These are phyloP conservation scores for Penaeus indicus DNA, from an alignment of 1,140 invertebrate species.

Conservation along the genomic window DNA sequence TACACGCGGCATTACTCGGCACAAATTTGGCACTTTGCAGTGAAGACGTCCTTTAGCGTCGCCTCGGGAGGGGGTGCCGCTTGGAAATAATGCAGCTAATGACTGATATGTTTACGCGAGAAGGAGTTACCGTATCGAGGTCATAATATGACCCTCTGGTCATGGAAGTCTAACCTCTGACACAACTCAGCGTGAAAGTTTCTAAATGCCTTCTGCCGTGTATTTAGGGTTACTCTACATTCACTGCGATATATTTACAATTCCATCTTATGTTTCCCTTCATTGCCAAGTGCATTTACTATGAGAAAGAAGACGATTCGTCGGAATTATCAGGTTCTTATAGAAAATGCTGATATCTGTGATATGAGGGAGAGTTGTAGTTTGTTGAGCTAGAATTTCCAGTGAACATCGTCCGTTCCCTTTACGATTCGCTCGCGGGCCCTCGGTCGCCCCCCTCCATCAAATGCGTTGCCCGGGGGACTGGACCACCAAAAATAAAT, in stretches of 20 bases:
- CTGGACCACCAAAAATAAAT: too few relatives aligned
- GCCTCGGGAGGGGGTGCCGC: too few relatives aligned
- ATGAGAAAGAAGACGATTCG: too few relatives aligned
- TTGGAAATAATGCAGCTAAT: too few relatives aligned
- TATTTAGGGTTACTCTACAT: background rate
- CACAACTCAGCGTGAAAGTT: slow-evolving; percentile 51
- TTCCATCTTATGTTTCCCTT: background rate
- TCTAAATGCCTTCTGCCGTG: background rate
- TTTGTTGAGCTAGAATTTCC: slow-evolving; percentile 36
- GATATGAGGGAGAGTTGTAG: slow-evolving; percentile 24
- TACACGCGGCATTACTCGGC: too few relatives aligned
- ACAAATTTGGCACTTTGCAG: too few relatives aligned
- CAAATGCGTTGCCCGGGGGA: too few relatives aligned
- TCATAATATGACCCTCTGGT: slow-evolving; percentile 15
- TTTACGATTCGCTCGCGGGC: background rate
- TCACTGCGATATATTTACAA: background rate
- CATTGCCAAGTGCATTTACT: too few relatives aligned
- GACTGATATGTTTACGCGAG: too few relatives aligned
- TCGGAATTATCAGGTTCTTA: background rate
- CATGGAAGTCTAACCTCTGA: slow-evolving; percentile 34
- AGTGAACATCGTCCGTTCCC: background rate
- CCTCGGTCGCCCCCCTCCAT: background rate
- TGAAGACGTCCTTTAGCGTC: too few relatives aligned
- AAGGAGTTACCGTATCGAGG: slow-evolving; percentile 18
- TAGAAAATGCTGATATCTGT: slow-evolving; percentile 50